Conservation (phyloP, 2,113 vertebrate species). For the Halcyon malimbica region DNA sequence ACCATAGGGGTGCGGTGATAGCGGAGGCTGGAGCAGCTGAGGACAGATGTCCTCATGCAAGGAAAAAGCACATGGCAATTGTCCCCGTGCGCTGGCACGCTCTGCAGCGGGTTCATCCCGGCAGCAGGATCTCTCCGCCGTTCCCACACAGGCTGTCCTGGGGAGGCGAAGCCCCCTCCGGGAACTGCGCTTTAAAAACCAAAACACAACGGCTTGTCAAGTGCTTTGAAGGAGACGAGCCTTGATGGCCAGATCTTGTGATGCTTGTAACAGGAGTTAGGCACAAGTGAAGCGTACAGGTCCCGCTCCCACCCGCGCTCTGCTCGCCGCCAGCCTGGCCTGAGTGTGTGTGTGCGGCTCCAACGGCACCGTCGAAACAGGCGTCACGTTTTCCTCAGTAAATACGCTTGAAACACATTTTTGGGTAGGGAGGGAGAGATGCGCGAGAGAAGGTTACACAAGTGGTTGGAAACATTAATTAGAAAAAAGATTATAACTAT, state of each 20-base stretch:
- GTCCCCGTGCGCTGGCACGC: accelerated
- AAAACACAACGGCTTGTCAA: background rate
- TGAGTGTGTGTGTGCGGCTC: background rate
- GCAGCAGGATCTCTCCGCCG: background rate
- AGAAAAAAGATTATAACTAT: slow-evolving; percentile 48
- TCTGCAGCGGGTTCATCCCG: background rate
- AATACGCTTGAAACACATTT: background rate
- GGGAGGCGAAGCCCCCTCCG: background rate
- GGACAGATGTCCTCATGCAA: background rate
- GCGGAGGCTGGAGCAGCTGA: background rate
- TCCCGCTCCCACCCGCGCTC: background rate
- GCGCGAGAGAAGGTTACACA: background rate
- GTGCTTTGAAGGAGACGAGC: slow-evolving; percentile 9
- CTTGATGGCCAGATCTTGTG: background rate
- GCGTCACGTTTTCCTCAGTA: background rate
- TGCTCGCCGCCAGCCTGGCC: background rate
- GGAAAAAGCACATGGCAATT: background rate
- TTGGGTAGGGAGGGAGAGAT: background rate
- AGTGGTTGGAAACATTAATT: slow-evolving; percentile 34
- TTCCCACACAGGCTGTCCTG: background rate
- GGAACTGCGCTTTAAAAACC: background rate
- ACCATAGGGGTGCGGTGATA: accelerated
- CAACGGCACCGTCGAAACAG: background rate
- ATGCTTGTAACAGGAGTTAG: background rate
- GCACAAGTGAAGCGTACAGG: slow-evolving; percentile 24